These are phyloP conservation scores for Cheilosia urbana DNA, from an alignment of 2,888 invertebrate species.

Conservation along the genomic window DNA sequence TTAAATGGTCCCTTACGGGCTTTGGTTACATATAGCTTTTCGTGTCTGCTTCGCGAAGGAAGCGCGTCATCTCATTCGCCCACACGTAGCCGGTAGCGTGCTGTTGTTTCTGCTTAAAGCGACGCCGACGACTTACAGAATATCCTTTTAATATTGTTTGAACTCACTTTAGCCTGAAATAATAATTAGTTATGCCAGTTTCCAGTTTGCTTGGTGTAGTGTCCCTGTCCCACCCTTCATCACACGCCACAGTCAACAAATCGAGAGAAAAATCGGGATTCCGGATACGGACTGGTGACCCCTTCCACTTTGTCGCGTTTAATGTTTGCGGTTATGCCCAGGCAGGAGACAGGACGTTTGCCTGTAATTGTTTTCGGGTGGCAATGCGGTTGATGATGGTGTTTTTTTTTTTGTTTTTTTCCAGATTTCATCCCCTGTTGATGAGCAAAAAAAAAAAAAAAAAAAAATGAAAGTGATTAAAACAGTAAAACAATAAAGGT, in stretches of 20 bases:
- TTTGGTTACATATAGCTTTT: background rate
- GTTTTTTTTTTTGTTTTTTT: background rate
- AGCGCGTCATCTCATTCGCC: background rate
- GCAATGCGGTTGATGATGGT: slow-evolving; percentile 7
- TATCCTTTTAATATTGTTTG: slow-evolving; percentile 30
- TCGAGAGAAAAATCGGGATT: background rate
- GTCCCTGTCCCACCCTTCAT: background rate
- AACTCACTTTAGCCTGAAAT: slow-evolving; percentile 53
- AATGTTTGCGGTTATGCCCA: slow-evolving; percentile 44
- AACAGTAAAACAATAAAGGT: slow-evolving; percentile 58
- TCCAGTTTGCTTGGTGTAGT: slow-evolving; percentile 8
- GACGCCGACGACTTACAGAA: slow-evolving; percentile 25
- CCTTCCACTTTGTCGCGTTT: slow-evolving; percentile 26
- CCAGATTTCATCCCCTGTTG: slow-evolving; percentile 8
- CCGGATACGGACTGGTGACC: background rate
- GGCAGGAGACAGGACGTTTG: slow-evolving; percentile 13
- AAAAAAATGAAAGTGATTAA: slow-evolving; percentile 48
- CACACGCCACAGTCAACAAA: background rate
- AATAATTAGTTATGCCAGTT: slow-evolving; percentile 65
- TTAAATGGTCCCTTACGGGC: slow-evolving; percentile 27
- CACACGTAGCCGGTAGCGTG: background rate
- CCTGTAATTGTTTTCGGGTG: slow-evolving; percentile 39
- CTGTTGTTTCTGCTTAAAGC: slow-evolving; percentile 1
- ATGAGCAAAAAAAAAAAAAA: slow-evolving; percentile 8
- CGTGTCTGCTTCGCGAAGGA: background rate